A percentile compares a stretch with the other conserved stretches of the same genome.
These are phyloP conservation scores for Drosophila nebulosa DNA, from an alignment of 1,140 invertebrate species.

Conservation along the genomic window DNA sequence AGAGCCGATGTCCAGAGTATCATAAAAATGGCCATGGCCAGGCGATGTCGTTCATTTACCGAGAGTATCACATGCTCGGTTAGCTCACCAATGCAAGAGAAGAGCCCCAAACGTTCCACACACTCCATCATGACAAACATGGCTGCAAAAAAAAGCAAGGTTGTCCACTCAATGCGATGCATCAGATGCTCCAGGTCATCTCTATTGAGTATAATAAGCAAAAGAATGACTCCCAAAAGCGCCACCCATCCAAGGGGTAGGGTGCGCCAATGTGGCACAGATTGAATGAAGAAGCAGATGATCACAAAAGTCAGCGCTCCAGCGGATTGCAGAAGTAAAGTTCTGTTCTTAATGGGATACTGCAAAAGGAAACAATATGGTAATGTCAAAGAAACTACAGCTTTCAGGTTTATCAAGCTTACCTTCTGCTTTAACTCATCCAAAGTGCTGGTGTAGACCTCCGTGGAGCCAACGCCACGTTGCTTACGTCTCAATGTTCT, in stretches of 20 bases:
- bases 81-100: conserved; percentile 87
- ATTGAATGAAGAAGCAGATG: conserved; percentile 87
- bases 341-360: conserved; percentile 87
- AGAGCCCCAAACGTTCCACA: conserved; percentile 85
- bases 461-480: conserved; percentile 82
- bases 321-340: conserved; percentile 85
- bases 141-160: conserved; percentile 89
- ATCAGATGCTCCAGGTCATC: conserved; percentile 88
- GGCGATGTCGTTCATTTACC: conserved; percentile 84
- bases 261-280: conserved; percentile 83
- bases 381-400: background rate
- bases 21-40: conserved; percentile 87
- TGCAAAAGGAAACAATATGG: conserved; percentile 64
- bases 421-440: conserved; percentile 84
- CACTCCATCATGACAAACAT: conserved; percentile 93
- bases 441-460: conserved; percentile 85
- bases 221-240: conserved; percentile 86
- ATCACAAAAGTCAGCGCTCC: conserved; percentile 85
- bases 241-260: conserved; percentile 89
- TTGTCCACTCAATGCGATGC: conserved; percentile 90
- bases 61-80: conserved; percentile 85
- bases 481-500: conserved; percentile 83
- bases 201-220: conserved; percentile 85
- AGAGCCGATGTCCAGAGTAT: conserved; percentile 89
- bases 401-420: conserved; percentile 42